These are phyloP conservation scores for Selene dorsalis DNA, from an alignment of 2,797 vertebrate genomes.

Conservation along the genomic window DNA sequence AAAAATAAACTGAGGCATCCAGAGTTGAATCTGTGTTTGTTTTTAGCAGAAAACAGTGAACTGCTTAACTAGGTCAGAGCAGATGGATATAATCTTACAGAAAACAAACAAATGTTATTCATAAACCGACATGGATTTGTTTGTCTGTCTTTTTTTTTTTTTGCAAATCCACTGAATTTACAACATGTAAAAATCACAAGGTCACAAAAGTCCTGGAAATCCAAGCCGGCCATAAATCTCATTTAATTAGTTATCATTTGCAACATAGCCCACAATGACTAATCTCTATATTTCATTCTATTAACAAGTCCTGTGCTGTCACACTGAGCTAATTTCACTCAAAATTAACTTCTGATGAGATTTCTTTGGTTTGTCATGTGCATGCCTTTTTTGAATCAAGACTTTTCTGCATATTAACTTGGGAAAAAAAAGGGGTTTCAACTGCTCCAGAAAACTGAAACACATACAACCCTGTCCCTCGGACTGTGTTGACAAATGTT, in stretches of 20 bases:
- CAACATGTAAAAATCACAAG: background rate
- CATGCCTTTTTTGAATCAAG: background rate
- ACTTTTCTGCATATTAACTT: background rate
- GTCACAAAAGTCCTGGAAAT: background rate
- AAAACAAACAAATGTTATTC: background rate
- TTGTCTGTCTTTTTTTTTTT: conserved; percentile 1
- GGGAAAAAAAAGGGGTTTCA: background rate
- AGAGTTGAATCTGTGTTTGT: background rate
- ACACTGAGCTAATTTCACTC: background rate
- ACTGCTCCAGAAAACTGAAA: background rate
- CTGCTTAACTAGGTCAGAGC: background rate
- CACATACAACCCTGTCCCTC: background rate
- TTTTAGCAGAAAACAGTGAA: background rate
- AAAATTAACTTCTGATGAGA: background rate
- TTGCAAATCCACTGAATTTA: background rate
- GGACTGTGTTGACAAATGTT: background rate
- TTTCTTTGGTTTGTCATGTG: background rate
- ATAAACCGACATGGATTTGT: background rate
- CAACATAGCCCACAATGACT: background rate
- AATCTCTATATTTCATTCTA: background rate
- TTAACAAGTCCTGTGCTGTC: no score
- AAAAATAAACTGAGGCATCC: background rate
- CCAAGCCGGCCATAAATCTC: background rate
- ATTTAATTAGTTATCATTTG: background rate
- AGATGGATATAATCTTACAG: background rate